A percentile compares a stretch with the other conserved stretches of the same genome.
Evolutionary conservation across 1,140 invertebrate genomes (phyloP).

Genomic region (Cydia fagiglandana): DNA sequence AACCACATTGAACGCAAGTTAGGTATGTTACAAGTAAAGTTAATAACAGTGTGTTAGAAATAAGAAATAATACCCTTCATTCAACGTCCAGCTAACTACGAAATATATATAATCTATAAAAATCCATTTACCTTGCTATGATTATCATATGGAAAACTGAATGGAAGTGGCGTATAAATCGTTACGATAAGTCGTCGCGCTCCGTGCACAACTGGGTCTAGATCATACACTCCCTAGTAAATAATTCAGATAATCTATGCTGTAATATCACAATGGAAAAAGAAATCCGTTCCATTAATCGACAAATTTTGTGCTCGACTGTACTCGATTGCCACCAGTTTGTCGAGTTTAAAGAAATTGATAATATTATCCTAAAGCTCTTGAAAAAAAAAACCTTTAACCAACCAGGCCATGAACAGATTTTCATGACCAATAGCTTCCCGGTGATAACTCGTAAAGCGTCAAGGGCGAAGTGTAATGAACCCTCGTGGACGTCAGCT

Average conservation of each 20-base stretch:
- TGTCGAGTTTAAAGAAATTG: too few relatives aligned
- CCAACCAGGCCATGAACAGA: too few relatives aligned
- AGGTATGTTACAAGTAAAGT: background rate
- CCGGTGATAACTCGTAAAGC: too few relatives aligned
- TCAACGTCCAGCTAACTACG: background rate
- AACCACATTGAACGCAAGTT: background rate
- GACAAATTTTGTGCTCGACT: background rate
- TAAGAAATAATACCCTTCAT: background rate
- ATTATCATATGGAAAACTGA: slow-evolving; percentile 20
- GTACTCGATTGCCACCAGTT: background rate
- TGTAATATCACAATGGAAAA: background rate
- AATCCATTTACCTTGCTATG: slow-evolving; percentile 31
- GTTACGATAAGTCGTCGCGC: slow-evolving; percentile 45
- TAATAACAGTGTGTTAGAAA: background rate
- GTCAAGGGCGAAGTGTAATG: too few relatives aligned
- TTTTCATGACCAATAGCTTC: too few relatives aligned
- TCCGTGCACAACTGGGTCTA: slow-evolving; percentile 52
- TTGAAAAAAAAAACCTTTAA: too few relatives aligned
- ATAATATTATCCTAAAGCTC: too few relatives aligned
- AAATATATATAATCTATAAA: background rate
- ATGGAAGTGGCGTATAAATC: slow-evolving; percentile 29
- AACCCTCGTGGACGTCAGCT: too few relatives aligned
- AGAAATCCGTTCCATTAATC: slow-evolving; percentile 12
- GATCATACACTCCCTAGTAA: slow-evolving; percentile 39
- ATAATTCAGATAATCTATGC: background rate